Percentiles rank a stretch among this genome's conserved stretches.
Conservation (phyloP, 2,797 vertebrate species). For the Chromobotia macracanthus region DNA sequence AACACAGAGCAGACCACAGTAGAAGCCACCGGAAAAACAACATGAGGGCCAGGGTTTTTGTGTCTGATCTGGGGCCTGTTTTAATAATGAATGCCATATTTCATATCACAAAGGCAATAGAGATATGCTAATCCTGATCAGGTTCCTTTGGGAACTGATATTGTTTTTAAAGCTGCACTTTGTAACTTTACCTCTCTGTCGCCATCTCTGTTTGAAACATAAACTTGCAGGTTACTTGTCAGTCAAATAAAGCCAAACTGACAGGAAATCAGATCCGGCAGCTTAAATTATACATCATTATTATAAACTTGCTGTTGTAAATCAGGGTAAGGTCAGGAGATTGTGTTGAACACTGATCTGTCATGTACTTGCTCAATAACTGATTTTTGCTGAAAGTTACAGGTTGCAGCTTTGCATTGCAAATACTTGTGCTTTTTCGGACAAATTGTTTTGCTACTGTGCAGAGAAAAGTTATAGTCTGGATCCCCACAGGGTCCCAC, state of each 20-base stretch:
- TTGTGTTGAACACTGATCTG: too few species aligned
- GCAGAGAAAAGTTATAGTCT: background rate
- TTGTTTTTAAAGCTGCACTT: background rate
- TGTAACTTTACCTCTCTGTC: too few species aligned
- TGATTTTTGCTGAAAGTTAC: too few species aligned
- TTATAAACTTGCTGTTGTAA: too few species aligned
- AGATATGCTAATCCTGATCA: background rate
- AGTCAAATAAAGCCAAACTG: too few species aligned
- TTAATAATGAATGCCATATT: conserved; percentile 23
- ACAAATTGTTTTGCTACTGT: conserved; percentile 5
- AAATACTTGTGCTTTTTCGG: background rate
- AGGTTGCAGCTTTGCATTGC: too few species aligned
- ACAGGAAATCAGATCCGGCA: too few species aligned
- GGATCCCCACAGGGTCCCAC: conserved; percentile 24
- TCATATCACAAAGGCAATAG: background rate
- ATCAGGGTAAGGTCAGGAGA: too few species aligned
- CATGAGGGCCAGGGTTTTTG: conserved; percentile 48
- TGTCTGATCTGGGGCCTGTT: conserved; percentile 9
- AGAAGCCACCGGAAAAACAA: conserved; percentile 66
- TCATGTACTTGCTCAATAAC: too few species aligned
- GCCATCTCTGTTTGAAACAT: too few species aligned
- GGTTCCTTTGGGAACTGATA: background rate
- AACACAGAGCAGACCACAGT: conserved; percentile 55
- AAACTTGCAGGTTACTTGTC: too few species aligned
- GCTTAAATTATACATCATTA: too few species aligned